Evolutionary conservation across 2,113 vertebrate species (phyloP).

Genomic region (Heloderma charlesbogerti): DNA sequence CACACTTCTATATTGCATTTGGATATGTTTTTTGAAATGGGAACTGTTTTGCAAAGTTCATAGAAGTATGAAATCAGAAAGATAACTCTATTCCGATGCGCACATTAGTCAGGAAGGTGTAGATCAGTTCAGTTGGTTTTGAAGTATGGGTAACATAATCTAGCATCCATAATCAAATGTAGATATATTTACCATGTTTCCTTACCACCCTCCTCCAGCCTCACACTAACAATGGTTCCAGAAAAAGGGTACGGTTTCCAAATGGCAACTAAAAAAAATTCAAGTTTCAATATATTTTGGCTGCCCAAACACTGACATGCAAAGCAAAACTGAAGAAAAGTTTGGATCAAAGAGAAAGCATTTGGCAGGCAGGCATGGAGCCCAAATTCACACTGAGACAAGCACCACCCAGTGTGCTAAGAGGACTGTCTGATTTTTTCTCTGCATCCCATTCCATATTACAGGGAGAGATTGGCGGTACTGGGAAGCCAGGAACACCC

Average conservation of each 20-base stretch:
- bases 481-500: slow-evolving; percentile 79
- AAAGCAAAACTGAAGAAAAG: not conserved
- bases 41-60: too few relatives aligned
- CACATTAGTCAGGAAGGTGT: too few relatives aligned
- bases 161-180: too few relatives aligned
- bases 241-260: not conserved
- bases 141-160: too few relatives aligned
- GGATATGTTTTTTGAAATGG: too few relatives aligned
- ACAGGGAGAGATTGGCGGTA: slow-evolving; percentile 82
- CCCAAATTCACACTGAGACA: not conserved
- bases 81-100: too few relatives aligned
- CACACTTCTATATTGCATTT: too few relatives aligned
- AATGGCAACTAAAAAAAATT: not conserved
- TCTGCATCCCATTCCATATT: not conserved
- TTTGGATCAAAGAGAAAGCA: not conserved
- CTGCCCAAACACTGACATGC: not conserved
- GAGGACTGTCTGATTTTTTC: not conserved
- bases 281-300: not conserved
- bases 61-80: too few relatives aligned
- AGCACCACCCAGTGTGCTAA: not conserved
- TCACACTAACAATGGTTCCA: not conserved
- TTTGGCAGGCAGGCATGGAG: not conserved
- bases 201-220: too few relatives aligned
- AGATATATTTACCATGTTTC: not conserved
- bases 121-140: too few relatives aligned